Base-by-base conservation (phyloP, 2,797 vertebrate genomes). In the Ctenopoma kingsleyae region DNA sequence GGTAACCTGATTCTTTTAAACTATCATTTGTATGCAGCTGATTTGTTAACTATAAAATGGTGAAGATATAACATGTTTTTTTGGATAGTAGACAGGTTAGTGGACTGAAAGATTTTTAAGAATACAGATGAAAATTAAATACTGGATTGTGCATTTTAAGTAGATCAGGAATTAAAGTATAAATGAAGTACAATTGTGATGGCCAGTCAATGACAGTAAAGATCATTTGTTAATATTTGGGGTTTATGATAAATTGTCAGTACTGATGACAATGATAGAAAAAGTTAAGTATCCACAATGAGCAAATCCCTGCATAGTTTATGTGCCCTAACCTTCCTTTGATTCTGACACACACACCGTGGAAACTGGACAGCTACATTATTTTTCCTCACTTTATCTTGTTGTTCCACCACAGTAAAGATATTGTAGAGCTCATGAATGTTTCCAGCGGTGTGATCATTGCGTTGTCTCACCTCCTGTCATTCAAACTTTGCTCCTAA, bases 401-500 rank as follows among this genome's bases (percentile, higher is more conserved):
- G 64, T 53, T 77, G 59, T 65, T 81, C 35, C 25, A 61, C 59
- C 43, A 60, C 58, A 30, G 48, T 23, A 73, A 80, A 76, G 76
- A 80, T 78, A 89, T 65, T 65, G 62, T 30, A 22, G 64, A 87
- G 63, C 64, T 75, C 69, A 72, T 76, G 76, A 81, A 74, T 36
- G 1, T 81, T 84, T 81, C 74, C 63, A 44, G 44, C 66, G n/a
- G 43, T 84, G 81, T 82, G 82, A 90, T 89, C 74, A 76, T 51
- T 49, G 73, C 68, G 51, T 81, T 89, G 86, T 78, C 66, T 89
- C 89, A 80, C 76, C 70, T 73, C 61, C 57, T 77, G 82, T 83
- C 84, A 74, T 76, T 89, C 74, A 87, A 67, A 50, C 60, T 53
- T 67, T 43, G 52, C 75, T 78, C 62, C 71, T 75, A 67, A 87